phyloP scores from a whole-genome alignment of 2,888 invertebrate species.

The Acanthosepion pharaonis region DNA sequence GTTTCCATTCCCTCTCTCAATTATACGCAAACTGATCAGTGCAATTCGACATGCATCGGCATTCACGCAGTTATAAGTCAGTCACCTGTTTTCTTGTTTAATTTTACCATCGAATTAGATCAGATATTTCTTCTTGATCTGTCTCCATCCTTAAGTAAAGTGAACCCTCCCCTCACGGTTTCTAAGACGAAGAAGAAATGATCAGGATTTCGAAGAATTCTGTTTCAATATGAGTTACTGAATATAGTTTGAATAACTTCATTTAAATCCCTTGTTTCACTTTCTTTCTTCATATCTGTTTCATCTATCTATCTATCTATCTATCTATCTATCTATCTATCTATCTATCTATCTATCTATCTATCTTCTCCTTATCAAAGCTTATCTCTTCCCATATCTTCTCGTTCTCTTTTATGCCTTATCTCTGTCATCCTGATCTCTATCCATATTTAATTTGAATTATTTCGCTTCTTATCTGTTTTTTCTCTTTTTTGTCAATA shows the following conservation, averaged over 20 bases:
- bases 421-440: too few relatives aligned
- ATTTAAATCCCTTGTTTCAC: background rate
- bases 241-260: background rate
- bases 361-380: too few relatives aligned
- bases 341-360: background rate
- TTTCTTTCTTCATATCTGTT: background rate
- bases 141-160: too few relatives aligned
- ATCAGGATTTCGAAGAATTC: background rate
- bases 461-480: too few relatives aligned
- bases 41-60: background rate
- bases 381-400: too few relatives aligned
- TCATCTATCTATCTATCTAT: background rate
- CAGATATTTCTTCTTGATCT: background rate
- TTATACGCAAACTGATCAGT: background rate
- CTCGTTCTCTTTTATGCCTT: too few relatives aligned
- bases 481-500: too few relatives aligned
- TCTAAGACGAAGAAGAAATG: background rate
- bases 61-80: background rate
- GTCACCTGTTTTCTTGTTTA: background rate
- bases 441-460: too few relatives aligned
- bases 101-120: background rate
- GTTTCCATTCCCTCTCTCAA: background rate
- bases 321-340: background rate
- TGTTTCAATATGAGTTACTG: background rate
- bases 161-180: background rate